Evolutionary conservation across 2,888 invertebrate genomes (phyloP).

Genomic region (Drosophila emarginata): DNA sequence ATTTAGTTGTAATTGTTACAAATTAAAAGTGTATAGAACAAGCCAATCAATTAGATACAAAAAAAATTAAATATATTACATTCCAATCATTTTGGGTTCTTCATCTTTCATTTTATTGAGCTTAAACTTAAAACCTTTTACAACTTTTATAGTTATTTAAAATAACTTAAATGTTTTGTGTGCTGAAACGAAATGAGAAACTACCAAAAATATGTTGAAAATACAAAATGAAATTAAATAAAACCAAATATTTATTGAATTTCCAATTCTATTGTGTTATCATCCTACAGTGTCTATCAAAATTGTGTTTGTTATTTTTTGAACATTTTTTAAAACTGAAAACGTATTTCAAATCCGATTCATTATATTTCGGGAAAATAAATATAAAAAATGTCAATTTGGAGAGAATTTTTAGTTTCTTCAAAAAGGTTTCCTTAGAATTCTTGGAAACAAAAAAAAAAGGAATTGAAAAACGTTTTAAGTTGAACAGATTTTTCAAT

Average conservation of each 20-base stretch:
- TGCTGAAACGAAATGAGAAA: conserved; percentile 2
- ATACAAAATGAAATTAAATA: background rate
- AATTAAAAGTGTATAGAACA: conserved; percentile 53
- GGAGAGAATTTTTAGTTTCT: too few relatives aligned
- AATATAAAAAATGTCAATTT: too few relatives aligned
- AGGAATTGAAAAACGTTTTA: too few relatives aligned
- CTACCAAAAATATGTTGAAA: background rate
- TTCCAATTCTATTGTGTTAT: background rate
- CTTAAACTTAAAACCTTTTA: conserved; percentile 30
- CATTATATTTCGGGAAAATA: too few relatives aligned
- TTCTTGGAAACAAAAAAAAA: too few relatives aligned
- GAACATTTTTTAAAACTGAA: too few relatives aligned
- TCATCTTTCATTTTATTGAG: conserved; percentile 20
- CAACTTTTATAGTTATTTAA: conserved; percentile 76
- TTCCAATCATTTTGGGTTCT: conserved; percentile 1
- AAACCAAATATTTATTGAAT: background rate
- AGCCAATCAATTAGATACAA: conserved; percentile 44
- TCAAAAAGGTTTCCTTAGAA: too few relatives aligned
- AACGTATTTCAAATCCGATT: too few relatives aligned
- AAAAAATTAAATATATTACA: conserved; percentile 46
- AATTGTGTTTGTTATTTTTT: too few relatives aligned
- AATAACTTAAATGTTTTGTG: conserved; percentile 68
- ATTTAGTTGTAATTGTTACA: conserved; percentile 49
- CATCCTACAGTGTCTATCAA: background rate
- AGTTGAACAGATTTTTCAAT: background rate